phyloP scores from a whole-genome alignment of 1,140 invertebrate species.

The Paramacrobiotus metropolitanus region DNA sequence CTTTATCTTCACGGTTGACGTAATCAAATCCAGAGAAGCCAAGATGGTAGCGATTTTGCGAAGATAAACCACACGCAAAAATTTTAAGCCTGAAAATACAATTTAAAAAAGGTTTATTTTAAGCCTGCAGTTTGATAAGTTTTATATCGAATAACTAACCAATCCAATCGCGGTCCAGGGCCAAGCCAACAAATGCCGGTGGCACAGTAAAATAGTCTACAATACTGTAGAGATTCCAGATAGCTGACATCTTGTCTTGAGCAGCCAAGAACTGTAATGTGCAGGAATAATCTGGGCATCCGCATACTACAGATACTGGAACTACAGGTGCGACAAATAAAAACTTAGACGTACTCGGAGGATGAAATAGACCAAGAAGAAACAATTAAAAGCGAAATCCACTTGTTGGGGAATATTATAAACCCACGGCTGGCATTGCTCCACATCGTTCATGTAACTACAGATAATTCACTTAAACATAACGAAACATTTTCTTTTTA shows the following conservation, averaged over 20 bases:
- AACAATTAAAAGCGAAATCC: background rate
- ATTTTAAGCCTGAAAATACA: background rate
- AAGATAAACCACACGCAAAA: background rate
- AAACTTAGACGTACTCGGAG: background rate
- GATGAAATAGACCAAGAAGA: background rate
- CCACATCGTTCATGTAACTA: background rate
- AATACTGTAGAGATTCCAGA: background rate
- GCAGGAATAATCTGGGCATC: no score
- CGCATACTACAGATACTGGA: no score
- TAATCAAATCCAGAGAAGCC: background rate
- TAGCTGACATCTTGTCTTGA: background rate
- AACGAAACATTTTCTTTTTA: no score
- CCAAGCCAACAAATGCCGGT: background rate
- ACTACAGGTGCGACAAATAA: no score
- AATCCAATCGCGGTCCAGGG: background rate
- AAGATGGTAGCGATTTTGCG: background rate
- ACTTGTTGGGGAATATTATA: background rate
- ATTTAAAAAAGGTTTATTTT: background rate
- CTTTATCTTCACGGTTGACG: background rate
- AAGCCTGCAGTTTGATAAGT: background rate
- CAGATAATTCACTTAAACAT: no score
- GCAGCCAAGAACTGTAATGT: background rate
- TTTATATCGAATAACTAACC: background rate
- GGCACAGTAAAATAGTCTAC: conserved; percentile 2
- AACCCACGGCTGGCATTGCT: background rate